phyloP scores from a whole-genome alignment of 2,888 invertebrate species.

The Oithona nana region DNA sequence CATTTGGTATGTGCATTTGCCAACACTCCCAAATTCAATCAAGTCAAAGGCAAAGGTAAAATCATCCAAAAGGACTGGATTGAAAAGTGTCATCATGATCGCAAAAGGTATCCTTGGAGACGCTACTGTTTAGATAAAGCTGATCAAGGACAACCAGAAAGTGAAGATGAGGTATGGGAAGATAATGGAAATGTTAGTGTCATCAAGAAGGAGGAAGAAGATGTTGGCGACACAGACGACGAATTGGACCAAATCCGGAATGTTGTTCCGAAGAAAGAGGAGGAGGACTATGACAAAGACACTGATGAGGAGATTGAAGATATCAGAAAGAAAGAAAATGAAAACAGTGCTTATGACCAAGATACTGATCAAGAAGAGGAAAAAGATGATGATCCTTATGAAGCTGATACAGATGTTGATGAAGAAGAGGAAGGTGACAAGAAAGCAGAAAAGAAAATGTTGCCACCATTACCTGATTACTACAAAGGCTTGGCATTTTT shows the following conservation, averaged over 20 bases:
- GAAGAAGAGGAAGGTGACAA: conserved; percentile 22
- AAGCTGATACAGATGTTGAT: conserved; percentile 29
- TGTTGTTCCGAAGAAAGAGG: conserved; percentile 18
- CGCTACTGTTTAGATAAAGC: conserved; percentile 24
- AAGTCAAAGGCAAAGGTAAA: conserved; percentile 42
- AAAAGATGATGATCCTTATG: conserved; percentile 22
- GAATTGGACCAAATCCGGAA: conserved; percentile 30
- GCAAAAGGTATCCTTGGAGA: conserved; percentile 45
- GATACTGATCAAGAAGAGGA: background rate
- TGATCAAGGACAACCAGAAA: conserved; percentile 25
- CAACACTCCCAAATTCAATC: conserved; percentile 48
- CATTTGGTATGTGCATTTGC: conserved; percentile 53
- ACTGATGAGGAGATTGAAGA: conserved; percentile 37
- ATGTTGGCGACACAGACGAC: conserved; percentile 15
- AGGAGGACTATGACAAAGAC: conserved; percentile 20
- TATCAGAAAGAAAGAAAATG: background rate
- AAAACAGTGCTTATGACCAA: conserved; percentile 14
- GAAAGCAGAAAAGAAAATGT: conserved; percentile 19
- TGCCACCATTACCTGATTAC: conserved; percentile 31
- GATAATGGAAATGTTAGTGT: conserved; percentile 16
- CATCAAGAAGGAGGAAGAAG: conserved; percentile 21
- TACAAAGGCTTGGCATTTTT: conserved; percentile 35
- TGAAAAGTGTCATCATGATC: conserved; percentile 38
- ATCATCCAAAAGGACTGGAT: conserved; percentile 59
- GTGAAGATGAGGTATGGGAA: conserved; percentile 36